A percentile compares a stretch with the other conserved stretches of the same genome.
Conservation (phyloP, 2,888 invertebrate genomes). For the Drosophila anceps region DNA sequence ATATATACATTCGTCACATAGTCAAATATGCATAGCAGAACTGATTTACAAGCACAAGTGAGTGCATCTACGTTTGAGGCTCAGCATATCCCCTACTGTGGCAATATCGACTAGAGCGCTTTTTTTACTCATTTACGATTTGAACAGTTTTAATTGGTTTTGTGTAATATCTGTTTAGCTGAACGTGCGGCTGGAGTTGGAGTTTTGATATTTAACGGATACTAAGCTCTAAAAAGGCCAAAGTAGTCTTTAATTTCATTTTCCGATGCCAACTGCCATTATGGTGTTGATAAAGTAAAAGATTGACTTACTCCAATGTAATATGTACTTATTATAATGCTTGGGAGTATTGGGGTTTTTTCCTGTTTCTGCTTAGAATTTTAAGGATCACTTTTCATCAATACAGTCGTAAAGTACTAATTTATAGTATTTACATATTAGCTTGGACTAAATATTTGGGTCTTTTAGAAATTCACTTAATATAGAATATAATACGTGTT, state of each 20-base stretch:
- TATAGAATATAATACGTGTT: background rate
- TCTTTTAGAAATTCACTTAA: background rate
- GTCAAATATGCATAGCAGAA: background rate
- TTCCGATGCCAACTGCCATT: background rate
- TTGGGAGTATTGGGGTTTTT: background rate
- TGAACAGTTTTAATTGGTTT: background rate
- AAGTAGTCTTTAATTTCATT: background rate
- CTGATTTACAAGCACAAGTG: background rate
- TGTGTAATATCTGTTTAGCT: background rate
- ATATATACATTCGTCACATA: background rate
- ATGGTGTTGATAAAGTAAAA: background rate
- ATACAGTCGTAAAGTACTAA: background rate
- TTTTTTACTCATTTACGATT: background rate
- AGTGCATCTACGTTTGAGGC: background rate
- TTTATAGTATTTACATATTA: too few relatives aligned
- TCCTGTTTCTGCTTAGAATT: background rate
- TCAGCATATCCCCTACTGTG: background rate
- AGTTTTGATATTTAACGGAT: background rate
- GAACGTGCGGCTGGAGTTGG: too few relatives aligned
- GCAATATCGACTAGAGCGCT: background rate
- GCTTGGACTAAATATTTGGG: too few relatives aligned
- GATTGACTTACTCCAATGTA: background rate
- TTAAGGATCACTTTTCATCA: background rate
- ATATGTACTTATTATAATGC: background rate
- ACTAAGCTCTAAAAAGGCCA: background rate